Base-by-base conservation (phyloP, 2,797 vertebrate genomes). In the Manis crassicaudata region DNA sequence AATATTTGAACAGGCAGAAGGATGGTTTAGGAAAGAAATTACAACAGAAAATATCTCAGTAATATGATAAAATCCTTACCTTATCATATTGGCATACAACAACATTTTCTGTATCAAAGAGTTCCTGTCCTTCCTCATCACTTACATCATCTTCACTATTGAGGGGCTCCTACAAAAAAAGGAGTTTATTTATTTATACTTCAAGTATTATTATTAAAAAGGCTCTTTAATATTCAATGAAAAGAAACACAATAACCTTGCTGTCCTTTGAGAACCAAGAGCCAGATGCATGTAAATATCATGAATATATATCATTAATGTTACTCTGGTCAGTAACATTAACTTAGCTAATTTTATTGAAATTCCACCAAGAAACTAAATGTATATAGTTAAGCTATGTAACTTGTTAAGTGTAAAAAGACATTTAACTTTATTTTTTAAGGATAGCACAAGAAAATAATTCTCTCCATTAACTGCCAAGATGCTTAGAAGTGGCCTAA, bases 71-170 rank as follows among this genome's bases (percentile, higher is more conserved):
- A n/a, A 63, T 60, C 40, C 96, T 98, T 98, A 99, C 99, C 99
- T 99, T 99, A 98, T 99, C 99, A 67, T 99, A 99, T 87, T 99
- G 99, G 98, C 99, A 99, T 72, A 99, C 99, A 83, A 99, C 99
- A 97, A 99, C 99, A 94, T 99, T 99, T 98, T 99, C 99, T 0
- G 99, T 99, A 97, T 99, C 99, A 10, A 99, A 99, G 92, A 99
- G 98, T 98, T 99, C 99, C 98, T 99, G 99, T 96, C 99, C 99
- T 97, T 99, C 99, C 91, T 99, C 99, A 67, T 99, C 99, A 46
- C 99, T 99, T 92, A 99, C 99, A 80, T 99, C 99, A 83, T 99
- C 99, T 62, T 99, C 99, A 80, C 99, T 99, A 98, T 99, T 99
- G 95, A 99, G 98, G 2, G 99, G 99, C 96, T 99, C 99, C 99